phyloP scores from a whole-genome alignment of 2,888 invertebrate species.

The Xylota sylvarum region DNA sequence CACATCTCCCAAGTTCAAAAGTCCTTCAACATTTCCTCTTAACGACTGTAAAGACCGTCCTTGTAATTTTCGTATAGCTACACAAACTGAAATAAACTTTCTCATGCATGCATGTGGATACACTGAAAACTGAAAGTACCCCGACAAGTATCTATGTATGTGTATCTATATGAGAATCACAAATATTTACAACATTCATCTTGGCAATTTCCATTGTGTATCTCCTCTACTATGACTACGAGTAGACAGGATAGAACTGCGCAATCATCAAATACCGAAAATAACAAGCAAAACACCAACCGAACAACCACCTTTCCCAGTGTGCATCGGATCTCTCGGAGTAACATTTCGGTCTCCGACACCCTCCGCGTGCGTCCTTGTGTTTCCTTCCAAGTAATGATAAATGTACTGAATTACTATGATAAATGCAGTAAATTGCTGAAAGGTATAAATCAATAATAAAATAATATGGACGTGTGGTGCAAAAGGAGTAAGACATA shows the following conservation, averaged over 20 bases:
- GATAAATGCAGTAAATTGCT: slow-evolving; percentile 85
- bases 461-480: slow-evolving; percentile 79
- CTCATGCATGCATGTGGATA: neutral
- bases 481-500: slow-evolving; percentile 74
- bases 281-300: slow-evolving; percentile 55
- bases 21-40: too few relatives aligned
- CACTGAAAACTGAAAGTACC: slow-evolving; percentile 41
- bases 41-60: too few relatives aligned
- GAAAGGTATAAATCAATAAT: slow-evolving; percentile 85
- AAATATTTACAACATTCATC: slow-evolving; percentile 56
- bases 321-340: slow-evolving; percentile 32
- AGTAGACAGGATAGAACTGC: slow-evolving; percentile 37
- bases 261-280: slow-evolving; percentile 64
- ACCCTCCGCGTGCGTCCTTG: neutral
- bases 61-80: too few relatives aligned
- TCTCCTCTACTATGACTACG: neutral
- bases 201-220: slow-evolving; percentile 54
- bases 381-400: slow-evolving; percentile 80
- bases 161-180: too few relatives aligned
- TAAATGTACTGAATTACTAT: slow-evolving; percentile 85
- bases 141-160: slow-evolving; percentile 17
- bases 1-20: too few relatives aligned
- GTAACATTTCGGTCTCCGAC: slow-evolving; percentile 47
- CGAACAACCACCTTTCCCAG: slow-evolving; percentile 59
- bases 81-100: neutral